These are phyloP conservation scores for Perdita meconis DNA, from an alignment of 2,888 invertebrate species.

Conservation along the genomic window DNA sequence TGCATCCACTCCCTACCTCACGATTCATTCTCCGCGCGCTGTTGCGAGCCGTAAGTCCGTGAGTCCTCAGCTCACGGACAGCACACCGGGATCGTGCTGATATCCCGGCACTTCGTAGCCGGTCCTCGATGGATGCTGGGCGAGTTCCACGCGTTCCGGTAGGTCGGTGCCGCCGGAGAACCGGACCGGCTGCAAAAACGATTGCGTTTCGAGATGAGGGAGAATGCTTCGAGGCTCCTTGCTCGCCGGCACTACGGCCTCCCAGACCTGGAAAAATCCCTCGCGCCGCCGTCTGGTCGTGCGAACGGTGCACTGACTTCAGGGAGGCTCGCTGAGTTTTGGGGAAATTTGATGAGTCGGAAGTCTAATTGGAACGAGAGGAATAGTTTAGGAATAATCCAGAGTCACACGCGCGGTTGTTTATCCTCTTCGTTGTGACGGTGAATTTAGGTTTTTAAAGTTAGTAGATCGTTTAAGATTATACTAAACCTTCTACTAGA, in stretches of 20 bases:
- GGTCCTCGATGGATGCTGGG: constrained; percentile 62
- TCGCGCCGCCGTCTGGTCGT: constrained; percentile 1
- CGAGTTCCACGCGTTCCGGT: constrained; percentile 72
- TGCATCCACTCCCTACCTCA: constrained; percentile 3
- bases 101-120: constrained; percentile 58
- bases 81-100: constrained; percentile 31
- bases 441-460: no score
- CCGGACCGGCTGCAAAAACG: constrained; percentile 72
- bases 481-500: no score
- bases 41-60: constrained; percentile 4
- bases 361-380: no score
- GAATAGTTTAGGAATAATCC: no score
- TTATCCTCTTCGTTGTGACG: no score
- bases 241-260: neutral
- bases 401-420: no score
- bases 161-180: constrained; percentile 71
- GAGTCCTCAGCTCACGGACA: constrained; percentile 24
- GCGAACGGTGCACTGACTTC: neutral
- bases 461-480: no score
- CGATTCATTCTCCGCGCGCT: constrained; percentile 30
- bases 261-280: constrained; percentile 48
- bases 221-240: constrained; percentile 27
- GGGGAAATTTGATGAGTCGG: no score
- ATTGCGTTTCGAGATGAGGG: constrained; percentile 67
- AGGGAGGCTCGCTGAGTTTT: neutral